Evolutionary conservation across 2,113 vertebrate species (phyloP), one percentile per base, ranked within the genome.

Genomic region (Thamnophis sirtalis): DNA sequence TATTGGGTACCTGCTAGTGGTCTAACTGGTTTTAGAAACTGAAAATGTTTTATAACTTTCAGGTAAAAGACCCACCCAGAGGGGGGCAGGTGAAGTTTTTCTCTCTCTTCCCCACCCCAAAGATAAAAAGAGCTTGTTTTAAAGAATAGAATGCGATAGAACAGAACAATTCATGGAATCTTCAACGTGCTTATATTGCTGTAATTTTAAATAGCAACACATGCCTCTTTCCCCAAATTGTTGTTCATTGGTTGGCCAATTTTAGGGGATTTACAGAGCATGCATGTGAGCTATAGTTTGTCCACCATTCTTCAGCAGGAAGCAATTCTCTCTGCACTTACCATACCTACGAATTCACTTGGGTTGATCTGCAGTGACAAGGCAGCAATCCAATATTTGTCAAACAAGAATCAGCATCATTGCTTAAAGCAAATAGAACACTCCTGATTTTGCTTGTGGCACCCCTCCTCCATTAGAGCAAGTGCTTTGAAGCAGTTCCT

Each of bases 401-500:
- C 54, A 38, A 86, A 80, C 15, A 92, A 86, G 92, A 93, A 24
- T 38, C 54, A n/a, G 11, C 84, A 26, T 90, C 54, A 24, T 92
- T 91, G 5, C 93, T 86, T 8, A 10, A 68, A 68, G 15, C 6
- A 38, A 90, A 91, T 86, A 6, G 91, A 86, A 86, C 68, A 86
- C 17, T 33, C 58, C 84, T 63, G 28, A 55, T 38, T 56, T 4
- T 33, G 17, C 1, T 51, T 19, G 43, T 13, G 51, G 43, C 43
- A 68, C 10, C 13, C 28, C 0, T 0, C 10, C 11, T 51, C 84
- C 43, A 55, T 9, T 43, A 24, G 50, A 84, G 5, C 26, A 90
- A 58, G 80, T 85, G 24, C 19, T 91, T 38, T 86, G 48, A 86
- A 51, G 19, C 0, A 1, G 80, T 19, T 24, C 5, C 33, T 91